Evolutionary conservation across 2,113 vertebrate genomes (phyloP), one percentile per base, ranked within the genome.

Genomic region (Caracal caracal): DNA sequence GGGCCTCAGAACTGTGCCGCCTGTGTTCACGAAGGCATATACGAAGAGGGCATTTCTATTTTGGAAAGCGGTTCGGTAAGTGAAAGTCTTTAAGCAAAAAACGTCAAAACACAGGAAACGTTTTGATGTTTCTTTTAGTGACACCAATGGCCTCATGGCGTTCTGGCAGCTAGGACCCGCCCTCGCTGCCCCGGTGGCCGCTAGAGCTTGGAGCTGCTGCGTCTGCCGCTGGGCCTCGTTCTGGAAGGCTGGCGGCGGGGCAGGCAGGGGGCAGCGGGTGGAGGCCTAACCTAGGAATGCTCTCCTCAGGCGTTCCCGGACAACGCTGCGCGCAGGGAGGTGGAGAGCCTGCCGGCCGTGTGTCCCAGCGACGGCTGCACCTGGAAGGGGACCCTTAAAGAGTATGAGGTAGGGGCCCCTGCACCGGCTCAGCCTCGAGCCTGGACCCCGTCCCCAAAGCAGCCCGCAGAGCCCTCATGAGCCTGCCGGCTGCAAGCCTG

Each of bases 1-100:
- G 99, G 99, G 37, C 99, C 99, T 59, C 99, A 99, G 70, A 99
- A 99, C 73, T 99, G 99, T 79, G 99, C 99, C 20, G 99, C 99
- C 92, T 99, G 99, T 16, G 98, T 99, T 70, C 98, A 99, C 20
- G 99, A 99, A 82, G 99, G 99, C 33, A 99, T 99, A 24, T 99
- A 99, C 0, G 99, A 99, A 95, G 99, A 99, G 80, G 99, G 99
- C 1, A 75, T 98, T 66, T 99, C 99, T 8, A 98, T 99, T 93
- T 97, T 99, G 66, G 99, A 99, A 97, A 99, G 98, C 71, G 99
- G 98, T 78, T 99, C 99, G 30, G 99, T 99, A 98, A 99, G 99
- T 98, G 82, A 88, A 71, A 2, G 0, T 0, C 11, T 82, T 28
- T 17, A 5, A 81, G 86, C 40, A 11, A 0, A 65, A 22, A 61